These are phyloP conservation scores for Papilio dardanus DNA, from an alignment of 1,140 invertebrate species.

Conservation along the genomic window DNA sequence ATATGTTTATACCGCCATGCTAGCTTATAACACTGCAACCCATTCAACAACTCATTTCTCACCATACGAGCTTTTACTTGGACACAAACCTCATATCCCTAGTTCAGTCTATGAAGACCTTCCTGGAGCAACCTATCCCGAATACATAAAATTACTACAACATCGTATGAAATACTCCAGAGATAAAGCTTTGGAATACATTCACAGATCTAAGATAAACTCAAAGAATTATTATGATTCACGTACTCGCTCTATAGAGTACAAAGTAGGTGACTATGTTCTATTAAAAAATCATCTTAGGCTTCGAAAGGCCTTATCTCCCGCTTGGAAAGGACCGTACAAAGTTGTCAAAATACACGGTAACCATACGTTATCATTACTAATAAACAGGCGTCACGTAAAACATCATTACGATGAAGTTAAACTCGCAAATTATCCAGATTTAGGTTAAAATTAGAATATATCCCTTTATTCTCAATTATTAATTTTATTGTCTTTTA, in stretches of 20 bases:
- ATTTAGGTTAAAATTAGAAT: too few relatives aligned
- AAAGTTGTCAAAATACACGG: not conserved
- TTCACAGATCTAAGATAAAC: not conserved
- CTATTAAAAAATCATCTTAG: slow-evolving; percentile 2
- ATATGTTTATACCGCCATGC: too few relatives aligned
- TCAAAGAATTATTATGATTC: not conserved
- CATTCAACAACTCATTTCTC: not conserved
- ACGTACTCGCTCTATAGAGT: not conserved
- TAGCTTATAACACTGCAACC: not conserved
- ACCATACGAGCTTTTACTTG: not conserved
- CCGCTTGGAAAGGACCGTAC: not conserved
- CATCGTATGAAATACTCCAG: not conserved
- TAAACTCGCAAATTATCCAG: slow-evolving; percentile 20
- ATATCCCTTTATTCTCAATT: too few relatives aligned
- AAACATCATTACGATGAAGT: slow-evolving; percentile 45
- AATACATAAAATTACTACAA: not conserved
- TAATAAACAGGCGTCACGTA: not conserved
- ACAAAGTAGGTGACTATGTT: not conserved
- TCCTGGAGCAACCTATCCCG: not conserved
- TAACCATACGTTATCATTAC: not conserved
- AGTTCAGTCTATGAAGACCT: not conserved
- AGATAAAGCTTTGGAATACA: not conserved
- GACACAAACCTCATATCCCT: not conserved
- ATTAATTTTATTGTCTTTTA: too few relatives aligned
- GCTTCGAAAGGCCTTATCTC: not conserved